Percentiles rank a stretch among this genome's conserved stretches.
These are phyloP conservation scores for Cotesia vestalis DNA, from an alignment of 1,140 invertebrate genomes.

Conservation along the genomic window DNA sequence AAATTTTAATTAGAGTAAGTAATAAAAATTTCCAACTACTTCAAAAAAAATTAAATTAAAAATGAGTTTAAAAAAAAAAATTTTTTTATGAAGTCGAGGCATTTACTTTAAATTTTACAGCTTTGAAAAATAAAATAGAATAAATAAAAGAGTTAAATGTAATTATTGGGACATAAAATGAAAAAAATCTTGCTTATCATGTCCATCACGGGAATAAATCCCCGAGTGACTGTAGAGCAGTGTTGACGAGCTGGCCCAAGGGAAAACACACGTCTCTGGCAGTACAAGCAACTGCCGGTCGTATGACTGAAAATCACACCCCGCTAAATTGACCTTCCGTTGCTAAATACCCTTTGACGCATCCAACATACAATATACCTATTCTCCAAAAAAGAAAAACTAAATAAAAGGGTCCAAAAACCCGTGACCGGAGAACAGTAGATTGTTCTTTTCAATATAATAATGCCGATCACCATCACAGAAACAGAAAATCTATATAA, in stretches of 20 bases:
- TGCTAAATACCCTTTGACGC: conserved; percentile 63
- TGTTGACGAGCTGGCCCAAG: conserved; percentile 26
- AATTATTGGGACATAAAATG: too few relatives aligned
- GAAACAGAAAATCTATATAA: conserved; percentile 5
- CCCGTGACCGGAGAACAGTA: background rate
- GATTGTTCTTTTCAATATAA: background rate
- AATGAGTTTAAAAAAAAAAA: too few relatives aligned
- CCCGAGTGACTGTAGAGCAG: background rate
- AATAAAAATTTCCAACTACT: too few relatives aligned
- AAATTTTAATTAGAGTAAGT: too few relatives aligned
- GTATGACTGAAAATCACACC: conserved; percentile 57
- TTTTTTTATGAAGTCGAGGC: too few relatives aligned
- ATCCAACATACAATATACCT: conserved; percentile 40
- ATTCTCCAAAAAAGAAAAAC: background rate
- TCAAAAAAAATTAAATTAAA: too few relatives aligned
- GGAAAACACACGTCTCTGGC: background rate
- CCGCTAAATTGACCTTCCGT: conserved; percentile 62
- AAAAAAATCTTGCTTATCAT: conserved; percentile 3
- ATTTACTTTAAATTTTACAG: too few relatives aligned
- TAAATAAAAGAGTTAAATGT: too few relatives aligned
- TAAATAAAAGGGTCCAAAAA: background rate
- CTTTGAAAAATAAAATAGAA: too few relatives aligned
- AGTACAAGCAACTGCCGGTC: background rate
- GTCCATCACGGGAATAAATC: background rate
- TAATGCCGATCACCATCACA: background rate